phyloP scores from a whole-genome alignment of 1,140 invertebrate genomes.

The Physella acuta region DNA sequence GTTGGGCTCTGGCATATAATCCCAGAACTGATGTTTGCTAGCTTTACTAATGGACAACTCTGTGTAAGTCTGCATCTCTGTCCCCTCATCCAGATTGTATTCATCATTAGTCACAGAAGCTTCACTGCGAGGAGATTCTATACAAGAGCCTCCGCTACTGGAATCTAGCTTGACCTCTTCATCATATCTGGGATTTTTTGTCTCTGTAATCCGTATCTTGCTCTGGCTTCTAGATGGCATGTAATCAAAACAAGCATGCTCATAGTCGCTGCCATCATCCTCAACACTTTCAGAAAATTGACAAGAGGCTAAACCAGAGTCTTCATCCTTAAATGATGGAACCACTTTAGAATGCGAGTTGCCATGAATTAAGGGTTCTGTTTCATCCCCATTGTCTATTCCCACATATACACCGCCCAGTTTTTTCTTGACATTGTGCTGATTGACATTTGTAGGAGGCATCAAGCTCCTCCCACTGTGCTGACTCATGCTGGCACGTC shows the following conservation, averaged over 20 bases:
- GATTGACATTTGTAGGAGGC: background rate
- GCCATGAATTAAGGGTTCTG: no score
- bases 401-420: background rate
- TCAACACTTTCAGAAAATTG: background rate
- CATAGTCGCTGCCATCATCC: background rate
- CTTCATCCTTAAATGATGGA: background rate
- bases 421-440: background rate
- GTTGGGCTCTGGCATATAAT: background rate
- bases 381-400: no score
- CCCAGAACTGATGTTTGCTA: background rate
- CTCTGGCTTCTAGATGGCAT: background rate
- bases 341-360: background rate
- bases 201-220: constrained; percentile 26
- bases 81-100: constrained; percentile 4
- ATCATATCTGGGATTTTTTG: constrained; percentile 40
- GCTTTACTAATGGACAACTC: background rate
- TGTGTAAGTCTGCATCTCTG: constrained; percentile 14
- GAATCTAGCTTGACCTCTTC: constrained; percentile 46
- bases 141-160: constrained; percentile 33
- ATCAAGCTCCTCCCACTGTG: background rate
- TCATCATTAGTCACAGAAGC: constrained; percentile 22
- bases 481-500: constrained; percentile 31
- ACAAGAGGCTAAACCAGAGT: background rate
- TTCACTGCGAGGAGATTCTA: constrained; percentile 47
- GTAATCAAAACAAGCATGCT: background rate